Evolutionary conservation across 2,888 invertebrate species (phyloP).

Genomic region (Lobophora halterata): DNA sequence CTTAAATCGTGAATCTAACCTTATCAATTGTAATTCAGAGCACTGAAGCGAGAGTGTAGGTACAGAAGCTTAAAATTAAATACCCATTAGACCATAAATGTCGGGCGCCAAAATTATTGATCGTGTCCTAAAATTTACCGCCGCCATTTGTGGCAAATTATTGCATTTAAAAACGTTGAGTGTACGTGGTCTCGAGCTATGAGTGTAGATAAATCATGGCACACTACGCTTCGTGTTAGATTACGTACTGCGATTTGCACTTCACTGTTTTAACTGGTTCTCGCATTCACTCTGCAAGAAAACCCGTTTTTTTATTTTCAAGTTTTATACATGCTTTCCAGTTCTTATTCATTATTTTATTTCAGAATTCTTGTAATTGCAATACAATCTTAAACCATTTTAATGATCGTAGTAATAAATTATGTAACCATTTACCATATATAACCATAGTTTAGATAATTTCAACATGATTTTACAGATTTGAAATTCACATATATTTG

Average conservation of each 20-base stretch:
- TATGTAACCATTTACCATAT: no score
- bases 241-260: slow-evolving; percentile 22
- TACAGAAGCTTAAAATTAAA: slow-evolving; percentile 8
- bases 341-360: no score
- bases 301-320: neutral
- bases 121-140: slow-evolving; percentile 24
- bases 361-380: no score
- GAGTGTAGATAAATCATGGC: slow-evolving; percentile 22
- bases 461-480: no score
- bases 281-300: slow-evolving; percentile 8
- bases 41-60: slow-evolving; percentile 2
- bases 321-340: no score
- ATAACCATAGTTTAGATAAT: no score
- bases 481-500: no score
- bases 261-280: slow-evolving; percentile 12
- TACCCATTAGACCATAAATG: slow-evolving; percentile 9
- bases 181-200: slow-evolving; percentile 10
- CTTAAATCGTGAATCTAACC: no score
- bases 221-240: slow-evolving; percentile 14
- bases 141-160: slow-evolving; percentile 20
- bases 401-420: no score
- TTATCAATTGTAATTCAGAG: no score
- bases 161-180: slow-evolving; percentile 23
- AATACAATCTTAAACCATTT: no score
- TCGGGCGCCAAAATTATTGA: slow-evolving; percentile 15